Evolutionary conservation across 37 sponge, comb jelly and placozoan genomes (phyloP).

Genomic region (Spongilla lacustris): DNA sequence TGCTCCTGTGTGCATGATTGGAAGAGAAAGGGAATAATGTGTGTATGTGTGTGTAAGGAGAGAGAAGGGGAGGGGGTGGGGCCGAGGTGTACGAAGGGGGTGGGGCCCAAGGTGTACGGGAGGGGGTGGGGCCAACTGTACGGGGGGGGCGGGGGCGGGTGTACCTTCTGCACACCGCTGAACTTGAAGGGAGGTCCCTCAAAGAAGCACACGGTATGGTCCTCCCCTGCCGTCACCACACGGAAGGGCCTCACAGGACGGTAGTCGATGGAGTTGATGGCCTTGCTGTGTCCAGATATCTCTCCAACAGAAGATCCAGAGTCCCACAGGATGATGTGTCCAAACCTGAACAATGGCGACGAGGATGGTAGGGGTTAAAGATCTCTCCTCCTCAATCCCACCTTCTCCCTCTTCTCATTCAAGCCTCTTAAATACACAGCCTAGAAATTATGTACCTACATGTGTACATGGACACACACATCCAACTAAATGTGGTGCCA

Average conservation of each 20-base stretch:
- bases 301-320: constrained; percentile 88
- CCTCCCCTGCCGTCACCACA: constrained; percentile 92
- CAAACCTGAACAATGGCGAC: constrained; percentile 80
- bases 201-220: constrained; percentile 62
- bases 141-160: neutral
- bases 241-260: constrained; percentile 87
- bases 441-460: no score
- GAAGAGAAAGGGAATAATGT: neutral
- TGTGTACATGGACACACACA: constrained; percentile 12
- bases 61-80: neutral
- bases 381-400: neutral
- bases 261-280: constrained; percentile 83
- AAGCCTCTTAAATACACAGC: no score
- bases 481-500: no score
- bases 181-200: constrained; percentile 95
- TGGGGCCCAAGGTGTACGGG: neutral
- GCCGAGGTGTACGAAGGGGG: neutral
- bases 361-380: neutral
- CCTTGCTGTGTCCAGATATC: constrained; percentile 85
- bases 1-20: constrained; percentile 50
- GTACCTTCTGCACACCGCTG: constrained; percentile 2
- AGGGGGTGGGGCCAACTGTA: neutral
- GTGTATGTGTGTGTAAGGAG: neutral
- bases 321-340: constrained; percentile 97
- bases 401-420: neutral